These are phyloP conservation scores for Hybognathus amarus DNA, from an alignment of 2,797 vertebrate species.

Conservation along the genomic window DNA sequence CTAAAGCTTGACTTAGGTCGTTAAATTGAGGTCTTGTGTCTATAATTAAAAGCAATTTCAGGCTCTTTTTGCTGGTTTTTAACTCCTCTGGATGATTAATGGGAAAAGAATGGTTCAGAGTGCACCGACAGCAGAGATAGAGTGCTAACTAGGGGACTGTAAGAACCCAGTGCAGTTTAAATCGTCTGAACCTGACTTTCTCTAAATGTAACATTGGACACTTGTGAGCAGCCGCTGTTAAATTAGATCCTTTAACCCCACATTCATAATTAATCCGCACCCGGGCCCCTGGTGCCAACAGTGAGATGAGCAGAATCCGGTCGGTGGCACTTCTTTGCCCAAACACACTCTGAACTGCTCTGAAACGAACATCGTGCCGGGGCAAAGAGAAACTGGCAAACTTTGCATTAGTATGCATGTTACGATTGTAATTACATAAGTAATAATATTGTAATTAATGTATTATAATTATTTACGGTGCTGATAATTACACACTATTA, in stretches of 20 bases:
- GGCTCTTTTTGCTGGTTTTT: slow-evolving; percentile 39
- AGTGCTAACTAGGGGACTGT: slow-evolving; percentile 34
- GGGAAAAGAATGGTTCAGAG: slow-evolving; percentile 34
- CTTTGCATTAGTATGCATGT: background rate
- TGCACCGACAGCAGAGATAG: slow-evolving; percentile 42
- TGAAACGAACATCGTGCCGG: background rate
- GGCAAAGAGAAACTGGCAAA: background rate
- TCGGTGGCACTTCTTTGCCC: slow-evolving; percentile 52
- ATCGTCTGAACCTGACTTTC: slow-evolving; percentile 35
- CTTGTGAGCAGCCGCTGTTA: slow-evolving; percentile 62
- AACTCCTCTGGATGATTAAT: slow-evolving; percentile 39
- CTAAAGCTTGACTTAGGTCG: slow-evolving; percentile 38
- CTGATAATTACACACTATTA: slow-evolving; percentile 8
- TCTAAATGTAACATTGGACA: slow-evolving; percentile 44
- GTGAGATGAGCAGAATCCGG: slow-evolving; percentile 67
- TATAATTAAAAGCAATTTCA: slow-evolving; percentile 52
- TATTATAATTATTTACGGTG: background rate
- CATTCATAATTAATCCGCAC: slow-evolving; percentile 75
- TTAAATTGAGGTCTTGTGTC: slow-evolving; percentile 49
- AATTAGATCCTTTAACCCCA: slow-evolving; percentile 76
- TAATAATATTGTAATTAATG: slow-evolving; percentile 34
- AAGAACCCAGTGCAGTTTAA: slow-evolving; percentile 30
- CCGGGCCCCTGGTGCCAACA: slow-evolving; percentile 67
- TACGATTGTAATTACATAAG: slow-evolving; percentile 12
- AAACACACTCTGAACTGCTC: slow-evolving; percentile 45